A percentile compares a stretch with the other conserved stretches of the same genome.
Conservation (phyloP, 2,888 invertebrate species). For the Lypha dubia region DNA sequence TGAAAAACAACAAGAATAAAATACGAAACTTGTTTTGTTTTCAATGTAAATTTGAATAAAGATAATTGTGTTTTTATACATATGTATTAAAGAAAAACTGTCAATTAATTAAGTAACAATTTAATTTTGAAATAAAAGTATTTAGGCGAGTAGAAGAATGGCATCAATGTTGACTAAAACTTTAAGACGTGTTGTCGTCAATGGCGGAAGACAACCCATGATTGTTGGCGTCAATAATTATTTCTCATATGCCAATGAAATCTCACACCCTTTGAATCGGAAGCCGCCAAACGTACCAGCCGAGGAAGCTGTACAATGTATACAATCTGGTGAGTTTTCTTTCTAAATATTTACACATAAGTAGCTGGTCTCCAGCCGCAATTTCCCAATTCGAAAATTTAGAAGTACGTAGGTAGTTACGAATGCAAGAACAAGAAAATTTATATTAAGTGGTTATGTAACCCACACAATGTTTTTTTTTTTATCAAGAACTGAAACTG, state of each 20-base stretch:
- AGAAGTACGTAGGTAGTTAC: no score
- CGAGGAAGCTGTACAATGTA: conserved; percentile 90
- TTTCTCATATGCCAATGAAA: conserved; percentile 91
- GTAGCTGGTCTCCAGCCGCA: not conserved
- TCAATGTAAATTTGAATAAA: not conserved
- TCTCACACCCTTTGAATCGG: conserved; percentile 90
- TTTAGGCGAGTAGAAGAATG: conserved; percentile 61
- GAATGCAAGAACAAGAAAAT: not conserved
- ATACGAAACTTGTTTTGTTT: no score
- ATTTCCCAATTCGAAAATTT: no score
- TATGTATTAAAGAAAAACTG: not conserved
- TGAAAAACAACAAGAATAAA: not conserved
- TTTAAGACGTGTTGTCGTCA: conserved; percentile 72
- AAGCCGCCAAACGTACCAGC: conserved; percentile 89
- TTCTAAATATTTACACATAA: not conserved
- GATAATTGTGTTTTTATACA: not conserved
- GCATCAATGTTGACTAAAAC: conserved; percentile 75
- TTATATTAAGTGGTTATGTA: conserved; percentile 54
- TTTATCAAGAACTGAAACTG: conserved; percentile 2
- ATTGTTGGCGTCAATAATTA: conserved; percentile 75
- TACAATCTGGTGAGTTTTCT: conserved; percentile 90
- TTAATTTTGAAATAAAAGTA: not conserved
- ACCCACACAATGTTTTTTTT: conserved; percentile 16
- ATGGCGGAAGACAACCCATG: conserved; percentile 55
- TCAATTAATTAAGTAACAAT: not conserved